Base-by-base conservation (phyloP, 2,888 invertebrate genomes). In the Aleiodes alternator region DNA sequence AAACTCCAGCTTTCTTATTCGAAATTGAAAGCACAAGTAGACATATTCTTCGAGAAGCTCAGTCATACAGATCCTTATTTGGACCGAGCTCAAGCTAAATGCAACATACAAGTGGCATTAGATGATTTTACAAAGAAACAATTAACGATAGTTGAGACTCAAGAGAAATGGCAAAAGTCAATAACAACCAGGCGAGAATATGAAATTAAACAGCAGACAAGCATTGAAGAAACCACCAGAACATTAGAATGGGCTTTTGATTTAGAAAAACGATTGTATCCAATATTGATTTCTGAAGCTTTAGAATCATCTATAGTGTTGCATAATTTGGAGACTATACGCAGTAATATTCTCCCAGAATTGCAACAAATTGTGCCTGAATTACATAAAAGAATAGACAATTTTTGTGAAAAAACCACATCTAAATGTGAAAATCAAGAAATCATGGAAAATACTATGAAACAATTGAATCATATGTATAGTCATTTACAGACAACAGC, bases 211-310 rank as follows among this genome's bases (percentile, higher is more conserved):
- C 85, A 84, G 74, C 92, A 93, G 87, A 91, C 91, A 86, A 91
- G 91, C 78, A 75, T 89, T 51, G 85, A 87, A 80, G 87, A 89
- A 77, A 88, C 87, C 73, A 85, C 84, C 6, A 85, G 94, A 94
- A 93, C 92, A 29, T 91, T 94, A 79, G 92, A 92, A 81, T 93
- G 93, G 91, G 93, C 93, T 81, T 92, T 93, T 4, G 92, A 94
- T 88, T 91, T 95, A 83, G 94, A 95, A 85, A 92, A 92, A 66
- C 94, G 95, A 84, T 90, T 96, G 75, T 96, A 95, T 91, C 95
- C 96, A 29, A 92, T 95, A 66, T 93, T 96, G 80, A 93, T 93
- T 66, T 92, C 93, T 14, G 90, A 92, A 76, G 92, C 94, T 4
- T 91, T 92, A 59, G 91, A 92, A 80, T 92, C 94, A 12, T 90